Conservation (phyloP, 2,888 invertebrate species). For the Limnephilus rhombicus region DNA sequence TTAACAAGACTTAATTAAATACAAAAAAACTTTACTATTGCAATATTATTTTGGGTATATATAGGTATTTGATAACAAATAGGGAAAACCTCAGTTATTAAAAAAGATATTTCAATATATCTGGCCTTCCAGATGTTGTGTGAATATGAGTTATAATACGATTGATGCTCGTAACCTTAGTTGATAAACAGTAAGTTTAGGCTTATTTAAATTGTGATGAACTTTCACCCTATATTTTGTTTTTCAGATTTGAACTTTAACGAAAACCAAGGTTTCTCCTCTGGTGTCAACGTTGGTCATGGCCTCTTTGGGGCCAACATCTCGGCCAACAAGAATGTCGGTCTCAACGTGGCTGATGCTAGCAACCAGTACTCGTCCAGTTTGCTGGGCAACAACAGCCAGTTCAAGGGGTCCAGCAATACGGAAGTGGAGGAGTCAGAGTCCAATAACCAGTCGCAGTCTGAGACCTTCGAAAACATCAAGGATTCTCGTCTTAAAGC, state of each 20-base stretch:
- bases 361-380: slow-evolving; percentile 26
- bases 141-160: neutral
- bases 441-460: slow-evolving; percentile 52
- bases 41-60: too few species aligned
- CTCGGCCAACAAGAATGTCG: neutral
- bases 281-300: neutral
- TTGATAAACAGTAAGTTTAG: neutral
- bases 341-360: neutral
- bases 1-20: neutral
- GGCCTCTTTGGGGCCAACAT: neutral
- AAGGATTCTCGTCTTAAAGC: slow-evolving; percentile 39
- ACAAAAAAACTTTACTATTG: too few species aligned
- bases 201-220: too few species aligned
- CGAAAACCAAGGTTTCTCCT: neutral
- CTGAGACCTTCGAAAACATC: slow-evolving; percentile 49
- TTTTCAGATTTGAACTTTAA: slow-evolving; percentile 47
- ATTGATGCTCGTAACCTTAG: neutral
- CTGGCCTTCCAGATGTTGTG: neutral
- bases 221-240: neutral
- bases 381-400: slow-evolving; percentile 12
- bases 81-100: neutral
- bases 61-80: neutral
- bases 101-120: neutral
- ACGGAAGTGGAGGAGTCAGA: slow-evolving; percentile 61
- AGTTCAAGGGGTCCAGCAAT: slow-evolving; percentile 47